A percentile compares a stretch with the other conserved stretches of the same genome.
Evolutionary conservation across 2,797 vertebrate species (phyloP).

Genomic region (Ctenochaetus hawaiiensis): DNA sequence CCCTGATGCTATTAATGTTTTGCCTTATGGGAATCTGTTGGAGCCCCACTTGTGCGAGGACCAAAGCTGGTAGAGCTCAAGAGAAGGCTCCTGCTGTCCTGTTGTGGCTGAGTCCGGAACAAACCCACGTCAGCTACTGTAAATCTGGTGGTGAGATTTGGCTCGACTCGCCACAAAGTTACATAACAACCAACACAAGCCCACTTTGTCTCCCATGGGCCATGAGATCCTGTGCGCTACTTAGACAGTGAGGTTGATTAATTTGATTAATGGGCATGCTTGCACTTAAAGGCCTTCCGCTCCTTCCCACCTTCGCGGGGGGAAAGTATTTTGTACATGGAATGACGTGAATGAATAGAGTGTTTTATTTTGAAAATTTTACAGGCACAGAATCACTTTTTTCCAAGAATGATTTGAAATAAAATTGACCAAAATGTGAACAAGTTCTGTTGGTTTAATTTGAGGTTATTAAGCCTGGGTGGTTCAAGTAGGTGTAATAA

Average conservation of each 20-base stretch:
- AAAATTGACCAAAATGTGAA: conserved; percentile 49
- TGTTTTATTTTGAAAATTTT: conserved; percentile 45
- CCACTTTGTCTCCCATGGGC: conserved; percentile 58
- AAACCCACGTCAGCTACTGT: conserved; percentile 59
- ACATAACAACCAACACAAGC: conserved; percentile 62
- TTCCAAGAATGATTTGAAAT: conserved; percentile 51
- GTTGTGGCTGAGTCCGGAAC: conserved; percentile 53
- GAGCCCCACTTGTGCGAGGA: conserved; percentile 19
- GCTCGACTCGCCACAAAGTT: conserved; percentile 47
- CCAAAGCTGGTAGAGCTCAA: conserved; percentile 35
- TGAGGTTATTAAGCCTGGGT: not conserved
- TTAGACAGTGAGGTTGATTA: conserved; percentile 18
- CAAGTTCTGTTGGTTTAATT: not conserved
- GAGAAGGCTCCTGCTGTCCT: conserved; percentile 60
- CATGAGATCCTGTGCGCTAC: conserved; percentile 29
- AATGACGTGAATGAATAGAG: conserved; percentile 38
- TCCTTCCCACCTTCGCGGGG: rapidly evolving
- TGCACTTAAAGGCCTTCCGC: not conserved
- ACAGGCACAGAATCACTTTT: conserved; percentile 20
- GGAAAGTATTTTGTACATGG: conserved; percentile 35
- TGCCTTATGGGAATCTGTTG: conserved; percentile 26
- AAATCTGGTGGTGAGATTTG: conserved; percentile 51
- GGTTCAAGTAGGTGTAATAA: conserved; percentile 21
- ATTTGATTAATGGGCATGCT: conserved; percentile 46
- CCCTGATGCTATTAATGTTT: not conserved